Base-by-base conservation (phyloP, 2,113 vertebrate species). In the Sitta europaea region DNA sequence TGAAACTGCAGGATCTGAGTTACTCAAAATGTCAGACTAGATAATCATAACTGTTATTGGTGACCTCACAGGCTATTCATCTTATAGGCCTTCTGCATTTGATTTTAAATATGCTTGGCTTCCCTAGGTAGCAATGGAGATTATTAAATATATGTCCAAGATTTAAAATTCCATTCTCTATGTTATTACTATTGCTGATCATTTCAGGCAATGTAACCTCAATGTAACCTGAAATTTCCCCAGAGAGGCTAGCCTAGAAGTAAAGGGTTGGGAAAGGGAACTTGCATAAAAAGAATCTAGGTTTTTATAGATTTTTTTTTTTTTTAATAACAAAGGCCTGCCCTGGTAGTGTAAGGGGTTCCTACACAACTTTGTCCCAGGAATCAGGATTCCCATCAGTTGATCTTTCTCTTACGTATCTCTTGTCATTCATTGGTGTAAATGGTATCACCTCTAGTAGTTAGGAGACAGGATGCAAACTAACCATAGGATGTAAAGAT, bases 11-110 rank as follows among this genome's bases (percentile, higher is more conserved):
- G 55, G 27, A 72, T 91, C 35, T 50, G 77, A 86, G 81, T 90
- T 91, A 91, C 86, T 89, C 55, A 73, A 82, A 94, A 97, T 92
- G 93, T 90, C 87, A 93, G 47, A 90, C 33, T 71, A 86, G 55
- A 86, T 95, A 88, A 94, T 90, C 81, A 42, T 86, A 77, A 33
- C 71, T 62, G 63, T 86, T 66, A 51, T 90, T 40, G 11, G 5
- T 93, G 82, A 90, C 90, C 90, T 93, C 86, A 93, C 29, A 80
- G 75, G 40, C 55, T 92, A 82, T 90, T 91, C 29, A 76, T 95
- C 84, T 87, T 95, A 54, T 65, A 59, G 47, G 15, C 73, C 29
- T 83, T 77, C 68, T 86, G 53, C 45, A 51, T 86, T 83, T 73
- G 29, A 67, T 88, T 93, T 94, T 93, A 95, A 90, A 86, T 67